Percentiles rank a stretch among this genome's conserved stretches.
These are phyloP conservation scores for Nerophis lumbriciformis DNA, from an alignment of 2,113 vertebrate species.

Conservation along the genomic window DNA sequence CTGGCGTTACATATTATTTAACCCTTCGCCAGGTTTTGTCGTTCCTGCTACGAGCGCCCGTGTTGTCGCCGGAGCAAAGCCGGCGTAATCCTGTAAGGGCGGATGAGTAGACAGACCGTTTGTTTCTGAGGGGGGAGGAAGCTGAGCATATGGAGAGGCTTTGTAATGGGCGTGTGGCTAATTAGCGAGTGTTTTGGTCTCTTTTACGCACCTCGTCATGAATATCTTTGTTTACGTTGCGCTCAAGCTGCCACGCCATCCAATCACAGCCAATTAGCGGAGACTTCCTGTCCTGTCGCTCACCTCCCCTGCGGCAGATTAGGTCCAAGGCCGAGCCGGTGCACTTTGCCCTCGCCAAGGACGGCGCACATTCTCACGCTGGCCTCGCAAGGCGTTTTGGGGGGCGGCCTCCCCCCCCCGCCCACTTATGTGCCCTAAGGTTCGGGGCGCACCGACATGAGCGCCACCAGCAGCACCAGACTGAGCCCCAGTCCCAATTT, in stretches of 20 bases:
- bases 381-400: background rate
- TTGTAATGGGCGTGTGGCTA: constrained; percentile 38
- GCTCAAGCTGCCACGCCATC: constrained; percentile 21
- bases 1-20: background rate
- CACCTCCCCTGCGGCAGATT: constrained; percentile 50
- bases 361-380: constrained; percentile 11
- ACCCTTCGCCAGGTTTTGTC: background rate
- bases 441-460: constrained; percentile 35
- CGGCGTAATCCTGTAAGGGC: constrained; percentile 70
- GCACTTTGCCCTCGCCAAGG: constrained; percentile 35
- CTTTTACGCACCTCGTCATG: background rate
- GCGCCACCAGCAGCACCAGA: constrained; percentile 68
- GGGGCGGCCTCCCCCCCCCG: background rate
- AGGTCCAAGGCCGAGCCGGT: constrained; percentile 32
- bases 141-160: constrained; percentile 56
- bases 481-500: constrained; percentile 70
- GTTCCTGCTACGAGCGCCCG: constrained; percentile 27
- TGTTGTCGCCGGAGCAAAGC: constrained; percentile 70
- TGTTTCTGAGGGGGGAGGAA: constrained; percentile 51
- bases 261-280: constrained; percentile 60
- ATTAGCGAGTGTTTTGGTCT: constrained; percentile 14
- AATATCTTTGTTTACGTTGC: constrained; percentile 16
- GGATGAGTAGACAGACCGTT: constrained; percentile 70
- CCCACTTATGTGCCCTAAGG: too few species aligned
- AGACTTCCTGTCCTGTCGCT: constrained; percentile 52